phyloP scores from a whole-genome alignment of 2,113 vertebrate species.

The Passerina amoena region DNA sequence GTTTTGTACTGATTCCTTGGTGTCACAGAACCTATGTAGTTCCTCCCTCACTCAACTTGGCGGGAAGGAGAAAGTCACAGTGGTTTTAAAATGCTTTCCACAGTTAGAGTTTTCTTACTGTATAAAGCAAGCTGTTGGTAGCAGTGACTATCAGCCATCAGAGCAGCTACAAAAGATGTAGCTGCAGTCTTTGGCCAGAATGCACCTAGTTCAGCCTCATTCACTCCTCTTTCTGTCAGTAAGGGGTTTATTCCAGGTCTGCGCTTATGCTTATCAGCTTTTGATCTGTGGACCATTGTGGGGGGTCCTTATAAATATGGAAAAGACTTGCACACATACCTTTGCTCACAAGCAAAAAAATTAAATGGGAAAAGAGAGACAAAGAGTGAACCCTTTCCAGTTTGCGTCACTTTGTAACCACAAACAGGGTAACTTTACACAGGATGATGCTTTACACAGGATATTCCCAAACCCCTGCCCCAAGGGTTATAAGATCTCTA shows the following conservation, averaged over 20 bases:
- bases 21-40: background rate
- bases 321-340: background rate
- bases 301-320: background rate
- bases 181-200: background rate
- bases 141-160: background rate
- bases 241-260: background rate
- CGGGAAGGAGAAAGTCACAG: background rate
- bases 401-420: background rate
- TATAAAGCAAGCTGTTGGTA: accelerated
- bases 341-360: background rate
- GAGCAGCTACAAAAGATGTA: background rate
- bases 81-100: background rate
- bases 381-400: background rate
- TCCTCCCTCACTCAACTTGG: background rate
- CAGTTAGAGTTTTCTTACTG: background rate
- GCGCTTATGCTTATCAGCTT: background rate
- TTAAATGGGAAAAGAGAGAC: background rate
- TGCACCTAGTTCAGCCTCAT: background rate
- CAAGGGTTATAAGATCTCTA: background rate
- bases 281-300: background rate
- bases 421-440: background rate
- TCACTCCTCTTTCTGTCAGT: background rate
- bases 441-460: background rate
- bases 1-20: background rate
- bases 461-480: background rate